These are phyloP conservation scores for Aradus depressus DNA, from an alignment of 2,888 invertebrate species.

Conservation along the genomic window DNA sequence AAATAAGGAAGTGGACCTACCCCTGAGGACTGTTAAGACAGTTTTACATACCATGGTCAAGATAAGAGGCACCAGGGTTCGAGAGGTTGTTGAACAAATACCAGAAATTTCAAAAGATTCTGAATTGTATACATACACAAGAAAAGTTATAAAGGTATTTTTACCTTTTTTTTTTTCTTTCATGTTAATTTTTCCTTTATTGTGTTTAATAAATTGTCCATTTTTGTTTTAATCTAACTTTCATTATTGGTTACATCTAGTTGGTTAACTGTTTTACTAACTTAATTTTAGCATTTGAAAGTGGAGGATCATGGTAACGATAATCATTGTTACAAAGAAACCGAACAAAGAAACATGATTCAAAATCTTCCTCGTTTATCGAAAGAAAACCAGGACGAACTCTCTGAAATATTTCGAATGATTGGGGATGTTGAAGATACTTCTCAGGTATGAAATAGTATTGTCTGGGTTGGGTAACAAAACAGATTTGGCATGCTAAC, in stretches of 20 bases:
- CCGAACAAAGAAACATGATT: slow-evolving; percentile 31
- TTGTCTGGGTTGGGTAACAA: not conserved
- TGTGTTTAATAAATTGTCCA: not conserved
- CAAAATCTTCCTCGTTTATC: slow-evolving; percentile 51
- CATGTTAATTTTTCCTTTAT: not conserved
- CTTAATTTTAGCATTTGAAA: slow-evolving; percentile 40
- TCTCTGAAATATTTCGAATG: slow-evolving; percentile 80
- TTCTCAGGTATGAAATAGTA: slow-evolving; percentile 38
- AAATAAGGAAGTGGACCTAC: slow-evolving; percentile 71
- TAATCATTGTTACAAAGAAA: slow-evolving; percentile 38
- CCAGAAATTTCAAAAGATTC: slow-evolving; percentile 49
- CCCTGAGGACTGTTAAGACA: slow-evolving; percentile 80
- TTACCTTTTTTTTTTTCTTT: not conserved
- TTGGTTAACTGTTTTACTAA: slow-evolving; percentile 8
- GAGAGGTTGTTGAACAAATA: slow-evolving; percentile 58
- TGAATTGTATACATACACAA: slow-evolving; percentile 74
- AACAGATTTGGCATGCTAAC: too few relatives aligned
- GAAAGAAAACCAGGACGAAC: slow-evolving; percentile 69
- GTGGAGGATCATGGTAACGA: slow-evolving; percentile 47
- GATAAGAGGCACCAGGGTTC: slow-evolving; percentile 70
- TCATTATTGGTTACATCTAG: not conserved
- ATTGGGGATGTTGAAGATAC: slow-evolving; percentile 83
- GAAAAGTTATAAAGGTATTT: slow-evolving; percentile 54
- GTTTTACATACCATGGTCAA: slow-evolving; percentile 84
- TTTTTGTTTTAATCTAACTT: not conserved